These are phyloP conservation scores for Eupithecia centaureata DNA, from an alignment of 2,888 invertebrate species.

Conservation along the genomic window DNA sequence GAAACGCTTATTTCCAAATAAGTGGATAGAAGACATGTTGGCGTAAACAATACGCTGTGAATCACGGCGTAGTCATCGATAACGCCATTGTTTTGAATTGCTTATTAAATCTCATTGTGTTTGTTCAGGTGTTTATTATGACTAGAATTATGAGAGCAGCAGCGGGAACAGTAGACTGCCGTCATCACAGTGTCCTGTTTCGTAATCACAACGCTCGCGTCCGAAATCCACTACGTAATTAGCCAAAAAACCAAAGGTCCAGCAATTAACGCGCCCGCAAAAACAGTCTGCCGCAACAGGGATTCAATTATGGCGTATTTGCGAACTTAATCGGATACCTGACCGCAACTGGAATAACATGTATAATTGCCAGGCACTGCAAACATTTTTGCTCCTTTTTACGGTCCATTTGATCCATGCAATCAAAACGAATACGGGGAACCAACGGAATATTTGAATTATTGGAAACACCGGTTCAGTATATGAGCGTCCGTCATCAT, in stretches of 20 bases:
- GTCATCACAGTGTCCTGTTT: slow-evolving; percentile 41
- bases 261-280: slow-evolving; percentile 55
- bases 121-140: slow-evolving; percentile 45
- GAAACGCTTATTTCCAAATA: slow-evolving; percentile 57
- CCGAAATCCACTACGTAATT: slow-evolving; percentile 51
- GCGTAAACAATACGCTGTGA: slow-evolving; percentile 67
- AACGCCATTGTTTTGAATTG: slow-evolving; percentile 60
- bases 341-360: slow-evolving; percentile 51
- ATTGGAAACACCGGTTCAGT: neutral
- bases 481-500: slow-evolving; percentile 1
- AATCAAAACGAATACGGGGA: slow-evolving; percentile 4
- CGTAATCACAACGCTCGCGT: slow-evolving; percentile 44
- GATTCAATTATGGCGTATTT: slow-evolving; percentile 66
- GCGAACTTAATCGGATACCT: slow-evolving; percentile 59
- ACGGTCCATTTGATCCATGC: slow-evolving; percentile 8
- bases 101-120: slow-evolving; percentile 54
- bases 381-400: slow-evolving; percentile 40
- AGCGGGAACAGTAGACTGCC: slow-evolving; percentile 11
- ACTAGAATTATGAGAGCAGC: slow-evolving; percentile 30
- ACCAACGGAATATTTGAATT: neutral
- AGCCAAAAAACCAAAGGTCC: slow-evolving; percentile 54
- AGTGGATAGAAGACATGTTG: slow-evolving; percentile 54
- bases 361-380: slow-evolving; percentile 45
- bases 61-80: slow-evolving; percentile 54
- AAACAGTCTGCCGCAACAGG: slow-evolving; percentile 51